Conservation (phyloP, 2,113 vertebrate genomes). For the Gallinago undulata region DNA sequence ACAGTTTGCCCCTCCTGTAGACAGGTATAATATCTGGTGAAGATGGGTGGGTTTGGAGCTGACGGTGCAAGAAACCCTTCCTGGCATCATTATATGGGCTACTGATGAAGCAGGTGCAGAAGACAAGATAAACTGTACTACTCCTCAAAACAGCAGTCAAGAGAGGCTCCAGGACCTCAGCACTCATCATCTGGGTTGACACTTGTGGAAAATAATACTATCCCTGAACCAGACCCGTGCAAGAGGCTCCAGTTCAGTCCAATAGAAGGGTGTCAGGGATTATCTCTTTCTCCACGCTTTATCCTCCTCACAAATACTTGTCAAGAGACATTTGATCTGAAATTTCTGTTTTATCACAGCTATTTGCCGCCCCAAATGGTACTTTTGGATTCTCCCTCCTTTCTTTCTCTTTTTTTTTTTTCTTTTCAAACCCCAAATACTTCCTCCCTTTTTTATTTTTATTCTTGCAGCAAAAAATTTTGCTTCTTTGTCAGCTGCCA, state of each 20-base stretch:
- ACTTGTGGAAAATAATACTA: not conserved
- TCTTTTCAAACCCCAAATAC: not conserved
- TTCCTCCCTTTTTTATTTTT: not conserved
- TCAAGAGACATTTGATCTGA: not conserved
- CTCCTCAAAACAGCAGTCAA: not conserved
- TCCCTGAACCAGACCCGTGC: not conserved
- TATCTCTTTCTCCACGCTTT: not conserved
- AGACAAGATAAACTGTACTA: not conserved
- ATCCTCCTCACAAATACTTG: not conserved
- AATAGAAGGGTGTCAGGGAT: not conserved
- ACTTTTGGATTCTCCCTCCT: rapidly evolving
- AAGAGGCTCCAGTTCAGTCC: not conserved
- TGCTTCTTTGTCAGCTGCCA: not conserved
- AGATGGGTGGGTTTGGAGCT: not conserved
- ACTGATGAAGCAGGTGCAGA: not conserved
- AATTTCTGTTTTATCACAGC: not conserved
- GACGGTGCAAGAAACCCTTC: not conserved
- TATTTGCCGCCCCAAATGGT: not conserved
- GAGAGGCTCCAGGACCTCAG: not conserved
- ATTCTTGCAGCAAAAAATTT: not conserved
- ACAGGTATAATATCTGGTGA: not conserved
- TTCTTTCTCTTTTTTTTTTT: not conserved
- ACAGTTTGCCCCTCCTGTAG: not conserved
- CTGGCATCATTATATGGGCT: not conserved
- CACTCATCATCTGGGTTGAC: not conserved